Base-by-base conservation (phyloP, 2,113 vertebrate genomes). In the Morone chrysops region DNA sequence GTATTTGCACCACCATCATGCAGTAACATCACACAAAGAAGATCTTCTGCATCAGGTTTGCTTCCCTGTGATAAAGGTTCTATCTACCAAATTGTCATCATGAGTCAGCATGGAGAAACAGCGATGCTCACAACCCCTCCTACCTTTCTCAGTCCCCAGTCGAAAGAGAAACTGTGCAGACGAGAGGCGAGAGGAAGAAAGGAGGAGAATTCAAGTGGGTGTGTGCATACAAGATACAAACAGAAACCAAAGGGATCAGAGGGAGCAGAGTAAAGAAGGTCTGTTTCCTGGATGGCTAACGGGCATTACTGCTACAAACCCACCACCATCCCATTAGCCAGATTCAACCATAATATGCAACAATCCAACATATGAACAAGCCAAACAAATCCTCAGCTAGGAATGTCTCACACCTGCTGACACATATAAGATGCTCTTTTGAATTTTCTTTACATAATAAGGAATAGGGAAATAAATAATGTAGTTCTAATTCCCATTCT, bases 91-190 rank as follows among this genome's bases (percentile, higher is more conserved):
- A 59, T 54, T 54, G n/a, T 65, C 67, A 63, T 13, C 53, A 76
- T 82, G 78, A 86, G 83, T 88, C 85, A 88, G 59, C 75, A 83
- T 54, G 61, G 53, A 78, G 69, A 84, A 82, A 78, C 50, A 69
- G 20, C 31, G 57, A 81, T 57, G 73, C 81, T 70, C 76, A 76
- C 57, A 77, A 84, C 79, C 65, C 84, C 82, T 92, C 82, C 89
- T 83, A 89, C 86, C 86, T 89, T 87, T 48, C 43, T 80, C 80
- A 36, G 79, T 78, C 83, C 57, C 43, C 45, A 47, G 81, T 70
- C 31, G 65, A 78, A 68, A 74, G 71, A 82, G 60, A 90, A 87
- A 75, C 85, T 76, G 87, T 68, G 53, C 47, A 62, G 68, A 84
- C 13, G 8, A 78, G 60, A 68, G 62, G 22, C 12, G 36, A 77